A percentile compares a stretch with the other conserved stretches of the same genome.
Evolutionary conservation across 2,797 vertebrate species (phyloP).

Genomic region (Enteromius afrohamiltoni): DNA sequence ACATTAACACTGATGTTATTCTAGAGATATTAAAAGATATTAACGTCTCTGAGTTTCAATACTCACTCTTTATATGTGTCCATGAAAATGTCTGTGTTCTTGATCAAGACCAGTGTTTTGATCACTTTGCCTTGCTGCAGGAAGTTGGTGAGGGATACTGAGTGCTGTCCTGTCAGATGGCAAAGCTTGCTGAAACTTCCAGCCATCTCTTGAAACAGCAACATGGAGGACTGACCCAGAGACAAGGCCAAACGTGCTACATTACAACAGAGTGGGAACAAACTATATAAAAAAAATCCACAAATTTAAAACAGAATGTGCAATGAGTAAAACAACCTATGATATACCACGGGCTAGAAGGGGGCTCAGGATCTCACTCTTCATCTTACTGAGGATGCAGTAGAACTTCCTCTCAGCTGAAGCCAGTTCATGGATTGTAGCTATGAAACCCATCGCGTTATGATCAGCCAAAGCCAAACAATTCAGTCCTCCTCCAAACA

Average conservation of each 20-base stretch:
- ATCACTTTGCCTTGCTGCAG: slow-evolving; percentile 82
- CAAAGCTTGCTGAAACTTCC: slow-evolving; percentile 87
- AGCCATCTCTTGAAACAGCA: slow-evolving; percentile 86
- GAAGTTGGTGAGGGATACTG: slow-evolving; percentile 86
- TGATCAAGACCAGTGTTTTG: slow-evolving; percentile 85
- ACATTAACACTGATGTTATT: neutral
- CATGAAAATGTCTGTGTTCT: slow-evolving; percentile 85
- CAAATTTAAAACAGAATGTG: neutral
- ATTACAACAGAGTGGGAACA: neutral
- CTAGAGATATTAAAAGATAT: neutral
- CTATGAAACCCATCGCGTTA: slow-evolving; percentile 91
- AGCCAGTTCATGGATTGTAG: slow-evolving; percentile 90
- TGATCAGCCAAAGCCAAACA: slow-evolving; percentile 86
- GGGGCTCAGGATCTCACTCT: slow-evolving; percentile 85
- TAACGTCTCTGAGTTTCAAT: neutral
- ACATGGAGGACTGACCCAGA: slow-evolving; percentile 74
- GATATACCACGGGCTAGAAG: slow-evolving; percentile 82
- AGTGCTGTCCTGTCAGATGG: slow-evolving; percentile 88
- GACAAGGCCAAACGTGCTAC: slow-evolving; percentile 78
- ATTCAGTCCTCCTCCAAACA: slow-evolving; percentile 84
- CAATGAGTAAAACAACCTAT: neutral
- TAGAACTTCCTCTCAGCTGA: slow-evolving; percentile 89
- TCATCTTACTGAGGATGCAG: slow-evolving; percentile 82
- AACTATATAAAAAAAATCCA: neutral
- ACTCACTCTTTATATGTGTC: slow-evolving; percentile 90